Evolutionary conservation across 92 coral and sea anemone genomes (phyloP).

Genomic region (Bergia puertoricense): DNA sequence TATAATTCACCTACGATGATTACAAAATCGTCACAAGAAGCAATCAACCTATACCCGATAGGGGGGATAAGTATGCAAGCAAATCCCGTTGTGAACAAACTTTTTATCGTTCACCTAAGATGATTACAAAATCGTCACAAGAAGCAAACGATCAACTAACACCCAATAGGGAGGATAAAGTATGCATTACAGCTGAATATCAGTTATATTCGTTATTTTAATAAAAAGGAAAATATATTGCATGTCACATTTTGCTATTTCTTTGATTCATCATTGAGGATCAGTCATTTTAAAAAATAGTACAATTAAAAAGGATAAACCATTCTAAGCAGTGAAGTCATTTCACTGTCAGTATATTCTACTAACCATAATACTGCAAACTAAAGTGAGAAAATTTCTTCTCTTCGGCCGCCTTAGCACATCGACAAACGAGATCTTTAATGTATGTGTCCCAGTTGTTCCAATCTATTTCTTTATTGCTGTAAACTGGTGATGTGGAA

Average conservation of each 20-base stretch:
- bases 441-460: constrained; percentile 68
- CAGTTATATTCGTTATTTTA: no score
- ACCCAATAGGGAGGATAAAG: neutral
- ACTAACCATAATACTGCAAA: constrained; percentile 86
- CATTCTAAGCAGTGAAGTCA: no score
- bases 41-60: no score
- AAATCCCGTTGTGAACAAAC: no score
- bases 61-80: no score
- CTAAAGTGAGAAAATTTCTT: constrained; percentile 63
- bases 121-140: neutral
- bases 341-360: neutral
- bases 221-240: no score
- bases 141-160: neutral
- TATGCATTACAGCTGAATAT: no score
- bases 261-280: no score
- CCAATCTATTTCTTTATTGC: constrained; percentile 67
- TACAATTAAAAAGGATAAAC: neutral
- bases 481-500: constrained; percentile 46
- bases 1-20: neutral
- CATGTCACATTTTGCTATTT: no score
- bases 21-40: neutral
- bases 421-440: constrained; percentile 73
- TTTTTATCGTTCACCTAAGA: constrained; percentile 5
- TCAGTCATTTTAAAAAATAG: no score
- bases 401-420: constrained; percentile 73